Evolutionary conservation across 2,888 invertebrate species (phyloP).

Genomic region (Aleiodes testaceus): DNA sequence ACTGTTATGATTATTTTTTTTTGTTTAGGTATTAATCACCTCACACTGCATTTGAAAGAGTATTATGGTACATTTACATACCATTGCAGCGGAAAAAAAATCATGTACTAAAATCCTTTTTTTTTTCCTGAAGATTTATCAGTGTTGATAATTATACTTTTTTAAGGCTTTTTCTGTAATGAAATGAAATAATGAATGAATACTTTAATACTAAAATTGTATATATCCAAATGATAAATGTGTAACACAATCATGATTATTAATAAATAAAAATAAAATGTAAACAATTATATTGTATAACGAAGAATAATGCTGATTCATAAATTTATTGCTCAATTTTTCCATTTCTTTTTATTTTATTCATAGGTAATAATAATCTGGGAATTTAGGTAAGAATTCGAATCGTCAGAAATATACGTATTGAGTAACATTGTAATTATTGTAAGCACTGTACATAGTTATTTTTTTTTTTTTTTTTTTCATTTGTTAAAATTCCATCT

Average conservation of each 20-base stretch:
- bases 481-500: constrained; percentile 9
- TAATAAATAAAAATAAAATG: constrained; percentile 15
- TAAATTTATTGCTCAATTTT: neutral
- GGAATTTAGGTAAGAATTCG: constrained; percentile 12
- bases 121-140: constrained; percentile 3
- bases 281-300: neutral
- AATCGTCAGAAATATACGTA: constrained; percentile 18
- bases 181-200: neutral
- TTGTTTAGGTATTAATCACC: neutral
- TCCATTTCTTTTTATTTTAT: neutral
- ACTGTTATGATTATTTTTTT: neutral
- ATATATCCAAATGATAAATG: constrained; percentile 33
- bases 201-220: constrained; percentile 10
- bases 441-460: constrained; percentile 22
- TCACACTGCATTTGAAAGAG: constrained; percentile 12
- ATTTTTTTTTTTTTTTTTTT: neutral
- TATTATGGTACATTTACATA: constrained; percentile 23
- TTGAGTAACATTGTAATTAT: constrained; percentile 28
- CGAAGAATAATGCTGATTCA: neutral
- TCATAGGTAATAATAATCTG: neutral
- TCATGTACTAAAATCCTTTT: neutral
- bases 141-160: constrained; percentile 23
- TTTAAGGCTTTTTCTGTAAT: neutral
- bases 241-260: constrained; percentile 22
- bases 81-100: constrained; percentile 2